A percentile compares a stretch with the other conserved stretches of the same genome.
Evolutionary conservation across 2,113 vertebrate genomes (phyloP).

Genomic region (Corythaixoides concolor): DNA sequence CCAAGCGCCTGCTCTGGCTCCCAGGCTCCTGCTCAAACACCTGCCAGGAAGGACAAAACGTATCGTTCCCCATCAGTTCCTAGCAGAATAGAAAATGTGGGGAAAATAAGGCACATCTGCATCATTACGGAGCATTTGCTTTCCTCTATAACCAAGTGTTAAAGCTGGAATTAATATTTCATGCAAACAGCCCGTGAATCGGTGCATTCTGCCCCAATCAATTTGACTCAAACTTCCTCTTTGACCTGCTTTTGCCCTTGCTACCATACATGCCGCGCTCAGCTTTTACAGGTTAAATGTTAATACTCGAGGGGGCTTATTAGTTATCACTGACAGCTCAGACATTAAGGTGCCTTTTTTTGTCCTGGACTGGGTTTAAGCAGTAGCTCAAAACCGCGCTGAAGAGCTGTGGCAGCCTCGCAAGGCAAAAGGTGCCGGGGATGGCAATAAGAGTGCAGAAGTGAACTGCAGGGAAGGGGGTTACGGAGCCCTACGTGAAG

Average conservation of each 20-base stretch:
- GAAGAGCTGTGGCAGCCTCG: not conserved
- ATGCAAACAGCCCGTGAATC: not conserved
- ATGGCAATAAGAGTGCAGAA: not conserved
- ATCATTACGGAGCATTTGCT: not conserved
- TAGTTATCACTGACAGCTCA: not conserved
- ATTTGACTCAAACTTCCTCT: slow-evolving; percentile 33
- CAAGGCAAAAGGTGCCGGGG: not conserved
- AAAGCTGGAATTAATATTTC: slow-evolving; percentile 36
- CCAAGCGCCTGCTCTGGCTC: not conserved
- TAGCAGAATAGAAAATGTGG: not conserved
- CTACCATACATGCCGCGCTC: accelerated
- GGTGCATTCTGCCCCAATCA: not conserved
- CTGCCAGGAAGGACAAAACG: not conserved
- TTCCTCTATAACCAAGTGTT: not conserved
- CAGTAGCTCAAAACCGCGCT: not conserved
- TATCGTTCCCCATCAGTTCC: not conserved
- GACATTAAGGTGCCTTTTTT: not conserved
- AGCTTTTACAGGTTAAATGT: slow-evolving; percentile 2
- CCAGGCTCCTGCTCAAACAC: not conserved
- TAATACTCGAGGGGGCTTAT: not conserved
- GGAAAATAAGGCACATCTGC: not conserved
- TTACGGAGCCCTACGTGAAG: not conserved
- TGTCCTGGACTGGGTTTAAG: not conserved
- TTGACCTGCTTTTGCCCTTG: slow-evolving; percentile 28
- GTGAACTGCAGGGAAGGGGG: not conserved